Conservation (phyloP, 92 coral and sea anemone species). For the Actinostola sp. region DNA sequence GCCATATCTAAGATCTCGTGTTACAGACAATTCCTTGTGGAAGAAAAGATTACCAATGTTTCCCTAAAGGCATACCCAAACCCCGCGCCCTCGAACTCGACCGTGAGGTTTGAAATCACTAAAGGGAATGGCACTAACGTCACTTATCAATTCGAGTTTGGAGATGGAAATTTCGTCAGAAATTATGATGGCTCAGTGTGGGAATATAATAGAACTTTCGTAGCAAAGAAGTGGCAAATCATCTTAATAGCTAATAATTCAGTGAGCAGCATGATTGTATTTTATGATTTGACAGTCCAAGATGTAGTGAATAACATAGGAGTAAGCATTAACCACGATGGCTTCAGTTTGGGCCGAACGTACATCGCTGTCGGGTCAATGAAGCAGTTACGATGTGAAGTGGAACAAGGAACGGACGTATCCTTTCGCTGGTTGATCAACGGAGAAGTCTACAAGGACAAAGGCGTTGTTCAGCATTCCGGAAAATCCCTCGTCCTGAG, state of each 20-base stretch:
- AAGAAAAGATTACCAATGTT: conserved; percentile 63
- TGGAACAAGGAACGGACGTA: conserved; percentile 66
- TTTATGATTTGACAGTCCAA: conserved; percentile 73
- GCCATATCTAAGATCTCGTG: conserved; percentile 58
- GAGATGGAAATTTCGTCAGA: conserved; percentile 65
- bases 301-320: conserved; percentile 61
- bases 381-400: conserved; percentile 32
- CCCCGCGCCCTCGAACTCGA: conserved; percentile 80
- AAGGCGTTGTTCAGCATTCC: conserved; percentile 8
- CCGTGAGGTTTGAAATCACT: conserved; percentile 67
- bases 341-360: conserved; percentile 17
- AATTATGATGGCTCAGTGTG: conserved; percentile 41
- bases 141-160: conserved; percentile 70
- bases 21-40: conserved; percentile 63
- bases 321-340: conserved; percentile 42
- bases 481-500: conserved; percentile 44
- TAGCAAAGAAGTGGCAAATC: conserved; percentile 71
- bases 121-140: conserved; percentile 76
- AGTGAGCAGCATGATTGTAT: conserved; percentile 69
- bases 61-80: conserved; percentile 70
- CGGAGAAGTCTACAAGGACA: conserved; percentile 27
- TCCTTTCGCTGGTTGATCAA: conserved; percentile 50
- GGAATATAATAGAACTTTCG: conserved; percentile 66
- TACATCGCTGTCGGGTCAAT: conserved; percentile 49
- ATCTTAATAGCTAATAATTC: conserved; percentile 63